Conservation (phyloP, 1,140 invertebrate genomes). For the Lethrus apterus region DNA sequence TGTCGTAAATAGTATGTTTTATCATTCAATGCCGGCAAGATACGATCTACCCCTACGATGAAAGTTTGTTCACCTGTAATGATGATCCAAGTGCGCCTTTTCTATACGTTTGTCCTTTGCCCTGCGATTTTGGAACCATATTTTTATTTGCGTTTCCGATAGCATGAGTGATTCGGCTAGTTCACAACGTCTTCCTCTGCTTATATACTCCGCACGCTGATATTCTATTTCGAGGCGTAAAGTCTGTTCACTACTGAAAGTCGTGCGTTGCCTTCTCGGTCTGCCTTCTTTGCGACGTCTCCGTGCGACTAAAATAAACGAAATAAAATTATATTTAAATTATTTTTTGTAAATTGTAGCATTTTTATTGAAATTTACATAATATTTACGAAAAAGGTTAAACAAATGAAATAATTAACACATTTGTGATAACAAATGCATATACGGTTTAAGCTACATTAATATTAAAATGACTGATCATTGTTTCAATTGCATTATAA, state of each 20-base stretch:
- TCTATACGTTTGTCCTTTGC: conserved; percentile 95
- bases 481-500: no score
- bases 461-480: no score
- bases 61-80: conserved; percentile 88
- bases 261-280: conserved; percentile 83
- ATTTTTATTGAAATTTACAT: no score
- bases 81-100: conserved; percentile 90
- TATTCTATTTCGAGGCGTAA: conserved; percentile 85
- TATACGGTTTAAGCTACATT: no score
- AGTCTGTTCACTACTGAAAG: conserved; percentile 91
- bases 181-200: conserved; percentile 75
- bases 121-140: conserved; percentile 94
- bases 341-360: no score
- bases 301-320: conserved; percentile 74
- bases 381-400: no score
- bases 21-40: no score
- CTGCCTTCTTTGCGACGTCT: conserved; percentile 76
- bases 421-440: no score
- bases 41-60: no score
- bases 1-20: no score
- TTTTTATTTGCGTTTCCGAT: conserved; percentile 92
- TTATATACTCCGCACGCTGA: conserved; percentile 84
- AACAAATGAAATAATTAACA: no score
- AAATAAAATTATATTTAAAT: no score
- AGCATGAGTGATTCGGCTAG: conserved; percentile 73